A percentile compares a stretch with the other conserved stretches of the same genome.
These are phyloP conservation scores for Apis florea DNA, from an alignment of 1,140 invertebrate species.

Conservation along the genomic window DNA sequence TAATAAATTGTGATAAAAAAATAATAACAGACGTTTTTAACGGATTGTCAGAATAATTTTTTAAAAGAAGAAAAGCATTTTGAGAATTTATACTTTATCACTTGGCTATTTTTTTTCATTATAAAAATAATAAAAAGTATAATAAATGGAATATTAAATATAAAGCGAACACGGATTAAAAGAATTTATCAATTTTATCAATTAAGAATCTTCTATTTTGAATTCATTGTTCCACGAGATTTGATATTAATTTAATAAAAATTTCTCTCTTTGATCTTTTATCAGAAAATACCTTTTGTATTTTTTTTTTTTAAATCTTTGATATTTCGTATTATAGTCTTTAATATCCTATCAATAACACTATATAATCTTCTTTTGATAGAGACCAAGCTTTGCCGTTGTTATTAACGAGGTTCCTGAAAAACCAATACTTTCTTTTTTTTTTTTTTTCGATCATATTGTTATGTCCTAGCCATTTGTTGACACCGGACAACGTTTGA, in stretches of 20 bases:
- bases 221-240: background rate
- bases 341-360: slow-evolving; percentile 1
- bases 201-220: background rate
- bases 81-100: too few species aligned
- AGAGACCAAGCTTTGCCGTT: background rate
- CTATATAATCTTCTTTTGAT: background rate
- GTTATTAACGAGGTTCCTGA: background rate
- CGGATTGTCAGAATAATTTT: too few species aligned
- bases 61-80: too few species aligned
- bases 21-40: too few species aligned
- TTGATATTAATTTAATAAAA: background rate
- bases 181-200: too few species aligned
- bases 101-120: too few species aligned
- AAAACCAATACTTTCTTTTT: slow-evolving; percentile 4
- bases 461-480: slow-evolving; percentile 1
- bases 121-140: too few species aligned
- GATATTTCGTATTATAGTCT: background rate
- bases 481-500: background rate
- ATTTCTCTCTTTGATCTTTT: background rate
- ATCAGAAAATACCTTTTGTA: background rate
- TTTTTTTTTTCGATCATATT: slow-evolving; percentile 6
- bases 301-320: background rate
- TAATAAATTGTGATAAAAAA: too few species aligned
- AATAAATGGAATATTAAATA: too few species aligned
- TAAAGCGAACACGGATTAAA: too few species aligned